Evolutionary conservation across 2,797 vertebrate genomes (phyloP), one percentile per base, ranked within the genome.

Genomic region (Trematomus bernacchii): DNA sequence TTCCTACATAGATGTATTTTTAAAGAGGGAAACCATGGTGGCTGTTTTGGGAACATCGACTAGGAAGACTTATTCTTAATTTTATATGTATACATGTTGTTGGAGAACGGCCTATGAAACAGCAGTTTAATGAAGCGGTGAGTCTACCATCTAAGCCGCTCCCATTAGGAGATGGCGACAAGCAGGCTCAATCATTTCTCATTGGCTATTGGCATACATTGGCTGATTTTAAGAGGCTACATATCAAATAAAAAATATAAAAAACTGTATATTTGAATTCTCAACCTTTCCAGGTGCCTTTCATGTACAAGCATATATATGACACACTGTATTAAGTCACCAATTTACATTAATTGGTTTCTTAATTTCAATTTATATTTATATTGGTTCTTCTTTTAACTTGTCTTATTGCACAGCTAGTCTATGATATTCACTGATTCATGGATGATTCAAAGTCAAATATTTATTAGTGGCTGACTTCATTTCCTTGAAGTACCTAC

Each of bases 281-380:
- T 62, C 33, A 16, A 4, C 13, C 37, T 77, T 71, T 50, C 66
- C 51, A 62, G 18, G 8, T 60, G n/a, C 18, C 42, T 76, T 76
- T 83, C 19, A 72, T 62, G 78, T 84, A 57, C 55, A 77, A 74
- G 4, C 6, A 10, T 18, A 62, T 59, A 59, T 51, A 68, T 70
- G 64, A 37, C 8, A 48, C 62, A 68, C 47, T 62, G 19, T 67
- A 58, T 68, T 61, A 65, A 30, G 53, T 72, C 69, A 74, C 68
- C 43, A 53, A 61, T 58, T 76, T 71, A 61, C 27, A 62, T n/a
- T 54, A 50, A 74, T 43, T 71, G 55, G 40, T 46, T 58, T 66
- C 70, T 76, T 67, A 50, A 79, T 76, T 75, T 74, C 53, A 18
- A 69, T 59, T 82, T 67, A 42, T 58, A 78, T 80, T 80, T 46